Evolutionary conservation across 2,888 invertebrate genomes (phyloP), one percentile per base, ranked within the genome.

Genomic region (Torymus texanus): DNA sequence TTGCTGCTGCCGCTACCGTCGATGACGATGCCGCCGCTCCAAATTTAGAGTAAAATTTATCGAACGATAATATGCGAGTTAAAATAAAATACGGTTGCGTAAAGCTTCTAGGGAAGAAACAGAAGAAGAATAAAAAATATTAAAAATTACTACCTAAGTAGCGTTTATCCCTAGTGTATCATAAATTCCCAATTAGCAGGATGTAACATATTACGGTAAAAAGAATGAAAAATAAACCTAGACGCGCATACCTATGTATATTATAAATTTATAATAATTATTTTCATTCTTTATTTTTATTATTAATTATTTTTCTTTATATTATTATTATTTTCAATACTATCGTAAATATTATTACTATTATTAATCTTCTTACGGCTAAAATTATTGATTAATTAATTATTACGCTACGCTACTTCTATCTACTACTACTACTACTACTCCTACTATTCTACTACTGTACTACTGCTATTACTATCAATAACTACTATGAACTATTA

Each of bases 91-190:
- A 82, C 73, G 8, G 77, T 81, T 81, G 81, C 79, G 81, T 68
- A 75, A 71, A 79, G 73, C 76, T 79, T 75, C 53, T 78, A 81
- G 76, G 81, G 71, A 80, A 78, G 18, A 62, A 78, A 70, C 66
- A 74, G 66, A 72, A 68, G 50, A 78, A 41, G 56, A 83, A 80
- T 79, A 82, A 81, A 55, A 71, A 74, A 84, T 71, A 84, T 71
- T 83, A 86, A 85, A 84, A 83, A 85, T 83, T 87, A 88, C 82
- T 75, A 82, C 83, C 85, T 84, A 86, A 84, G 82, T 88, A 88
- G 87, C 84, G 85, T 86, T 84, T 70, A 80, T 88, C 86, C 86
- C 87, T 86, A 89, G 87, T 90, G 89, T 90, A 90, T 86, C 83
- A 89, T 89, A 89, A 81, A 87, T 87, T 86, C 84, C 86, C 85